A percentile compares a stretch with the other conserved stretches of the same genome.
These are phyloP conservation scores for Lamellibrachia satsuma DNA, from an alignment of 2,888 invertebrate genomes.

Conservation along the genomic window DNA sequence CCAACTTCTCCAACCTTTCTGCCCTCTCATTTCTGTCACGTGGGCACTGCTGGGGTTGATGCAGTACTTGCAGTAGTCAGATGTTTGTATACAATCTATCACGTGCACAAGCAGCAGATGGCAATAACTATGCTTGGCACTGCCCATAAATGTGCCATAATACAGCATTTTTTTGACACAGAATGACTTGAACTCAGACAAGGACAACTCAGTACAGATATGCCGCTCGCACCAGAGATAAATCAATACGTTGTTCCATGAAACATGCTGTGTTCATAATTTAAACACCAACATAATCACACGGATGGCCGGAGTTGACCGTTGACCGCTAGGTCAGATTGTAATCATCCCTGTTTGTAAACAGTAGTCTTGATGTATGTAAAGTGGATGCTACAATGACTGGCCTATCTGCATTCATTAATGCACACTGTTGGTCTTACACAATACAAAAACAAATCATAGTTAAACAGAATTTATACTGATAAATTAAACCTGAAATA, in stretches of 20 bases:
- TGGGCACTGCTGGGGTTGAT: neutral
- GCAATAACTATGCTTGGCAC: neutral
- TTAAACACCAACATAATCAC: neutral
- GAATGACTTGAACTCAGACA: neutral
- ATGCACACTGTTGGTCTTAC: neutral
- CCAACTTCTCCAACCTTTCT: neutral
- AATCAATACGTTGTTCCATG: neutral
- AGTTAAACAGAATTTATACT: neutral
- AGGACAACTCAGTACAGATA: neutral
- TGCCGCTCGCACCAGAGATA: neutral
- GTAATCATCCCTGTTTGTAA: neutral
- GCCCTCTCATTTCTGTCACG: neutral
- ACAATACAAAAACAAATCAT: neutral
- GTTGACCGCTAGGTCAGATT: conserved; percentile 1
- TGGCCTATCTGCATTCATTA: neutral
- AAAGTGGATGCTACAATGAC: neutral
- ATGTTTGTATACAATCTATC: conserved; percentile 3
- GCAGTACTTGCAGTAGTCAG: neutral
- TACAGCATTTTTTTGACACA: neutral
- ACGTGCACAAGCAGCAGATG: neutral
- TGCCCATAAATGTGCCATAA: neutral
- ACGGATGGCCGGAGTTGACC: neutral
- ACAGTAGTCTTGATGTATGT: neutral
- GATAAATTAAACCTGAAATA: neutral
- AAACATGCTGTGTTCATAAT: neutral